phyloP scores from a whole-genome alignment of 1,140 invertebrate species.

The Phymorhynchus buccinoides region DNA sequence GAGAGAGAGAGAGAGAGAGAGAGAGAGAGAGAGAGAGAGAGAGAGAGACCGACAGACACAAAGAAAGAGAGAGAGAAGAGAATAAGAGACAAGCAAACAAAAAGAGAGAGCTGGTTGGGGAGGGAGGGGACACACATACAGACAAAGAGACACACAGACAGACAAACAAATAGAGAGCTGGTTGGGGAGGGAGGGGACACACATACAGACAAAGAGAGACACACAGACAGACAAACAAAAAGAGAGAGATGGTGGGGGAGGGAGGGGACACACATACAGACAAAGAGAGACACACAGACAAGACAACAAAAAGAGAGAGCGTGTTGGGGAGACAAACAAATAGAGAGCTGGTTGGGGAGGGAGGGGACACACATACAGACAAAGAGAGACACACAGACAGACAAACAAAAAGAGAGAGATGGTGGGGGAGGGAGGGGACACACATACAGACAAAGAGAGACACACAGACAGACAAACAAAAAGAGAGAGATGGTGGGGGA shows the following conservation, averaged over 20 bases:
- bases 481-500: constrained; percentile 1
- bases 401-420: constrained; percentile 21
- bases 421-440: constrained; percentile 16
- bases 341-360: not conserved
- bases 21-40: constrained; percentile 31
- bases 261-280: too few relatives aligned
- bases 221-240: not conserved
- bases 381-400: not conserved
- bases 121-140: not conserved
- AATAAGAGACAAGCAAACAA: not conserved
- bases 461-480: not conserved
- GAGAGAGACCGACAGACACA: constrained; percentile 35
- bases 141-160: not conserved
- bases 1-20: not conserved
- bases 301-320: not conserved
- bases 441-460: not conserved
- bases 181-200: not conserved
- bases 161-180: too few relatives aligned
- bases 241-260: not conserved
- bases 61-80: not conserved
- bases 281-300: not conserved
- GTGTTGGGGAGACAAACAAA: not conserved
- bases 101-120: not conserved
- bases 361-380: too few relatives aligned
- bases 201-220: not conserved